phyloP scores from a whole-genome alignment of 2,113 vertebrate species.

The Cnemophilus loriae region DNA sequence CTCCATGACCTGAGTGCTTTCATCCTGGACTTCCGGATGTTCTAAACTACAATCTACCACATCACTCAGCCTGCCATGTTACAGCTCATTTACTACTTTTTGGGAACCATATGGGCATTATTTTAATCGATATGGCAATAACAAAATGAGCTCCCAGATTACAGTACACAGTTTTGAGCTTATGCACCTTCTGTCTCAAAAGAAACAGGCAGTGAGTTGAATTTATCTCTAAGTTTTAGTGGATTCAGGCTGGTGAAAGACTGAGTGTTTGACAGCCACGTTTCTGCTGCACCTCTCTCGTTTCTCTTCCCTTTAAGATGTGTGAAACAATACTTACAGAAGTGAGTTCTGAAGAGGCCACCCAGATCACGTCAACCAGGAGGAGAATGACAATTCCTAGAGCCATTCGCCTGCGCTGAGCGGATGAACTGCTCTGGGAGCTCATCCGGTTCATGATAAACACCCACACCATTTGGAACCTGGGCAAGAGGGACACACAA shows the following conservation, averaged over 20 bases:
- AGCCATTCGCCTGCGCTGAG: slow-evolving; percentile 86
- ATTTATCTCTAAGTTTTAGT: background rate
- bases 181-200: background rate
- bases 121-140: background rate
- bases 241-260: background rate
- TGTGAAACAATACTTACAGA: slow-evolving; percentile 77
- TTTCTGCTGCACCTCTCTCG: background rate
- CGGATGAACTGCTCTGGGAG: slow-evolving; percentile 80
- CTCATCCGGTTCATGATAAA: slow-evolving; percentile 92
- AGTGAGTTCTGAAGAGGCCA: slow-evolving; percentile 93
- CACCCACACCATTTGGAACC: slow-evolving; percentile 84
- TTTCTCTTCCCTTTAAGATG: background rate
- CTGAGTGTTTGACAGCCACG: fast-evolving
- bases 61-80: background rate
- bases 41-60: background rate
- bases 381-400: slow-evolving; percentile 91
- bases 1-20: background rate
- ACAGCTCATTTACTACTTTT: background rate
- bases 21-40: background rate
- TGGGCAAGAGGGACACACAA: slow-evolving; percentile 1
- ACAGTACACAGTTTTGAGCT: background rate
- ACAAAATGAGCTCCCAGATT: background rate
- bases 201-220: background rate
- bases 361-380: slow-evolving; percentile 96
- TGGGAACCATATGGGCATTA: background rate